Evolutionary conservation across 2,888 invertebrate genomes (phyloP).

Genomic region (Clusia tigrina): DNA sequence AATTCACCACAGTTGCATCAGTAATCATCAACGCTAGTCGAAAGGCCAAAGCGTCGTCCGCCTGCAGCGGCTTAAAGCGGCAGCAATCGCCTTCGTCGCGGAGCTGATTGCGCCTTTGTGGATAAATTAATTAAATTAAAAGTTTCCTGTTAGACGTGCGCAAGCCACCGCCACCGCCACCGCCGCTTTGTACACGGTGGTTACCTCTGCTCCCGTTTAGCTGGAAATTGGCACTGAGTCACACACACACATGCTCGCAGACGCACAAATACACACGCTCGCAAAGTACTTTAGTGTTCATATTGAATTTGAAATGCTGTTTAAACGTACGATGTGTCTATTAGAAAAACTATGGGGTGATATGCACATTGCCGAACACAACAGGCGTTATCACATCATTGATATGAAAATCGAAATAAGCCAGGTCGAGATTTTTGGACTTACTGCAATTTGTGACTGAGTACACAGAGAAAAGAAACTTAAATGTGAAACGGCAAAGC

Average conservation of each 20-base stretch:
- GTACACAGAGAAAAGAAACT: too few species aligned
- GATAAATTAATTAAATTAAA: slow-evolving; percentile 64
- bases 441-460: too few species aligned
- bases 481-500: too few species aligned
- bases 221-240: slow-evolving; percentile 21
- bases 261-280: background rate
- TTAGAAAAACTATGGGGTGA: too few species aligned
- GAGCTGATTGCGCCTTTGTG: slow-evolving; percentile 59
- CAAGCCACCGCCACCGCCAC: background rate
- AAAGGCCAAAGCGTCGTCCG: background rate
- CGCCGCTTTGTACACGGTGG: background rate
- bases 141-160: slow-evolving; percentile 61
- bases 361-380: too few species aligned
- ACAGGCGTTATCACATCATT: too few species aligned
- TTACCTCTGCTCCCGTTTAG: background rate
- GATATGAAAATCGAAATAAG: too few species aligned
- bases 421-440: too few species aligned
- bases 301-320: too few species aligned
- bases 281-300: background rate
- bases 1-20: background rate
- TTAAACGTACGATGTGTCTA: too few species aligned
- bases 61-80: background rate
- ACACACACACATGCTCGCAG: slow-evolving; percentile 29
- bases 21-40: background rate
- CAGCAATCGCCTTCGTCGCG: background rate